Evolutionary conservation across 1,140 invertebrate genomes (phyloP), one percentile per base, ranked within the genome.

Genomic region (Apis cerana): DNA sequence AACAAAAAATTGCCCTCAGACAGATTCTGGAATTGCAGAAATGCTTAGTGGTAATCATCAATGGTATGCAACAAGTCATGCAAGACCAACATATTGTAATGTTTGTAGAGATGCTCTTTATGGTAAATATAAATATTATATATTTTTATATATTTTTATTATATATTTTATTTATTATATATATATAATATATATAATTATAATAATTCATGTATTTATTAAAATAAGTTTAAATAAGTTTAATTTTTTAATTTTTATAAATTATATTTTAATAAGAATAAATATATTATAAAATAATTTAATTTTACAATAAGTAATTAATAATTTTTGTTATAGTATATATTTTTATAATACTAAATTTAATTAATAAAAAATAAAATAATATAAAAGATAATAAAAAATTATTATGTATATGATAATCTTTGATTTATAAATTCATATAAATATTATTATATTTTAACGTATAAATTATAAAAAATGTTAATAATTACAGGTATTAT

Each of bases 31-130:
- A 95, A 92, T 94, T 95, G 88, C 96, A 77, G 96, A 98, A 89
- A 96, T 98, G 87, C 95, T 98, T 67, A 97, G 96, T 21, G 98
- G 98, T 62, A 96, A 97, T 91, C 98, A 99, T 94, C 97, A 97
- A 89, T 99, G 98, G 98, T 98, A 98, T 91, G 96, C 97, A 23
- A 98, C 98, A 69, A 98, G 97, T 54, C 98, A 99, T 94, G 98
- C 98, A 0, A 95, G 98, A 76, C 99, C 98, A 69, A 99, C 98
- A 0, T 99, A 99, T 92, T 99, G 98, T 94, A 99, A 99, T 94
- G 97, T 99, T 54, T 99, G 99, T 92, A 95, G 97, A 71, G 98
- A 99, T 91, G 97, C 98, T 13, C 95, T 99, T 4, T 97, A 96
- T 83, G 95, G 95, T 96, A 93, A 93, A 89, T 83, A 84, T 62